A percentile compares a stretch with the other conserved stretches of the same genome.
These are phyloP conservation scores for Sesamia nonagrioides DNA, from an alignment of 1,140 invertebrate species.

Conservation along the genomic window DNA sequence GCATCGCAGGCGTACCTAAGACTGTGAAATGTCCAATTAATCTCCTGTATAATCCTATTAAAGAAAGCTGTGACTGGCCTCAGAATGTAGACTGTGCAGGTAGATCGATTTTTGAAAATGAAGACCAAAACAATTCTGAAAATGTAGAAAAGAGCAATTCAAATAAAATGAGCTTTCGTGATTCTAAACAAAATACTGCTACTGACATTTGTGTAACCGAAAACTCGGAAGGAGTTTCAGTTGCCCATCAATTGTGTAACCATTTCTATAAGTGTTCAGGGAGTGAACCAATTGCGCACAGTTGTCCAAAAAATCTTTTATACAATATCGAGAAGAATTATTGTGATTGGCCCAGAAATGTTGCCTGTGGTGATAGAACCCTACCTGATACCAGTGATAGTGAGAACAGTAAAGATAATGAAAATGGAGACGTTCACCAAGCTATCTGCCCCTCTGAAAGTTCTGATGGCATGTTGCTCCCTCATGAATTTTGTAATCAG, in stretches of 20 bases:
- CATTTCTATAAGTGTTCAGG: slow-evolving; percentile 14
- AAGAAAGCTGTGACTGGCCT: slow-evolving; percentile 31
- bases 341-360: slow-evolving; percentile 50
- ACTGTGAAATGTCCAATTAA: slow-evolving; percentile 22
- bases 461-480: slow-evolving; percentile 12
- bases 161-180: no score
- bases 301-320: slow-evolving; percentile 32
- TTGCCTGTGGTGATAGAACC: slow-evolving; percentile 32
- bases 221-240: neutral
- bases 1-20: slow-evolving; percentile 31
- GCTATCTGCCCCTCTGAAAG: slow-evolving; percentile 2
- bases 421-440: neutral
- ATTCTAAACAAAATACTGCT: neutral
- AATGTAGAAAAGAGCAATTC: neutral
- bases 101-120: slow-evolving; percentile 5
- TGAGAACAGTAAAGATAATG: neutral
- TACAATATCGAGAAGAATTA: slow-evolving; percentile 40
- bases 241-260: slow-evolving; percentile 31
- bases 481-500: slow-evolving; percentile 32
- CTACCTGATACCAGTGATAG: neutral
- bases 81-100: slow-evolving; percentile 20
- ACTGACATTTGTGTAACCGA: neutral
- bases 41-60: slow-evolving; percentile 13
- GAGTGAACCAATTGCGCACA: neutral
- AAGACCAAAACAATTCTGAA: neutral